Base-by-base conservation (phyloP, 2,113 vertebrate genomes). In the Corvus hawaiiensis region DNA sequence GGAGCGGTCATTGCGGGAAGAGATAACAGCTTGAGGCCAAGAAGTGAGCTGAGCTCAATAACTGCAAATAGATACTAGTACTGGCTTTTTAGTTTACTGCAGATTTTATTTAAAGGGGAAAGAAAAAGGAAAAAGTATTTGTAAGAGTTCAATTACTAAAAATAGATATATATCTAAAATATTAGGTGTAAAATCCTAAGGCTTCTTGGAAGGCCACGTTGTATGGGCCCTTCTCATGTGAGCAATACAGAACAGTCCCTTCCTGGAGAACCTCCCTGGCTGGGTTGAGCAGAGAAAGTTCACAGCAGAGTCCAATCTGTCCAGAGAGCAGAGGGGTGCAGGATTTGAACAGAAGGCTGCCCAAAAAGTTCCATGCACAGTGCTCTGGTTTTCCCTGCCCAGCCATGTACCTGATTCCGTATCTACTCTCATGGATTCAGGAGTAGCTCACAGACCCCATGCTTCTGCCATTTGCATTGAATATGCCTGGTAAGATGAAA, bases 331-430 rank as follows among this genome's bases (percentile, higher is more conserved):
- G 1, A 37, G 13, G 11, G 17, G 5, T 51, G 30, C 26, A 46
- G 41, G 35, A 33, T 71, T 39, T 56, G 37, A 48, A 8, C 10
- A 54, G 32, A 49, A 61, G 28, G 12, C 11, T 54, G 26, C 11
- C 28, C 59, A 15, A 55, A 51, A 9, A 2, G 7, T 35, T 10
- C 13, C 24, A 16, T 1, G 4, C 11, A 28, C 19, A 30, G 13
- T 18, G 10, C 14, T 74, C 33, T 58, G 9, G 3, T 43, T 33
- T 77, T n/a, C 37, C 19, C 27, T 69, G 6, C 16, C 32, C 8
- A 11, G 4, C 54, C 49, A 15, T 4, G 3, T 43, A 41, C 27
- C 39, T 46, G 30, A 51, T 13, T 8, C 39, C 1, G 0, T 9
- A 24, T 59, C 20, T 84, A 10, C 18, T 46, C 20, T 66, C 62